phyloP scores from a whole-genome alignment of 2,113 vertebrate species.

The Megaceryle torquata region DNA sequence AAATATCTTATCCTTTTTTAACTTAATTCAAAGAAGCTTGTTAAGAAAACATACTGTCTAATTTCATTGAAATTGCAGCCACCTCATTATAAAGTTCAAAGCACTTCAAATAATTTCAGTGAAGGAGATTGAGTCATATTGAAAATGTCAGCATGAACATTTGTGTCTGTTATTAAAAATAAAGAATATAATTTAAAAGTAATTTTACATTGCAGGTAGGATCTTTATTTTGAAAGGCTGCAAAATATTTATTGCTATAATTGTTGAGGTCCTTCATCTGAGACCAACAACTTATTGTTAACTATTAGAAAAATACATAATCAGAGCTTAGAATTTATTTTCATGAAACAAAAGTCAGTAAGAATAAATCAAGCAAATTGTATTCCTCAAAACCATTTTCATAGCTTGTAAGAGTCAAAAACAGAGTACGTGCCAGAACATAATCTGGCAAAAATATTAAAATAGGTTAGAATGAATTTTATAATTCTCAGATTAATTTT shows the following conservation, averaged over 20 bases:
- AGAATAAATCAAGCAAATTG: not conserved
- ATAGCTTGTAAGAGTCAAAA: not conserved
- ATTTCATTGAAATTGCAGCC: not conserved
- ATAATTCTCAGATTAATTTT: not conserved
- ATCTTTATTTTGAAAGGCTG: not conserved
- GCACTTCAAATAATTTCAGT: slow-evolving; percentile 9
- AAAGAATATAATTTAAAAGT: not conserved
- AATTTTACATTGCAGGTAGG: not conserved
- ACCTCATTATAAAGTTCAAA: slow-evolving; percentile 32
- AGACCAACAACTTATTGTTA: not conserved
- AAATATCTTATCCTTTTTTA: not conserved
- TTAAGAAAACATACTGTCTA: not conserved
- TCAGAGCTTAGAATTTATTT: not conserved
- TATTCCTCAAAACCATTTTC: not conserved
- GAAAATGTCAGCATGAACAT: slow-evolving; percentile 36
- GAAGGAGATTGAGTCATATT: not conserved
- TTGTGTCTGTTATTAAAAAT: slow-evolving; percentile 14
- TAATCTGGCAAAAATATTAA: not conserved
- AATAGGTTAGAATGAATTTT: not conserved
- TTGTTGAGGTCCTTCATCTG: not conserved
- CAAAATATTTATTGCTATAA: not conserved
- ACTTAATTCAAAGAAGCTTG: not conserved
- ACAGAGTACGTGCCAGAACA: not conserved
- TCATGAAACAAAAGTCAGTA: not conserved
- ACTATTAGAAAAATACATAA: not conserved